Evolutionary conservation across 2,797 vertebrate genomes (phyloP).

Genomic region (Echiichthys vipera): DNA sequence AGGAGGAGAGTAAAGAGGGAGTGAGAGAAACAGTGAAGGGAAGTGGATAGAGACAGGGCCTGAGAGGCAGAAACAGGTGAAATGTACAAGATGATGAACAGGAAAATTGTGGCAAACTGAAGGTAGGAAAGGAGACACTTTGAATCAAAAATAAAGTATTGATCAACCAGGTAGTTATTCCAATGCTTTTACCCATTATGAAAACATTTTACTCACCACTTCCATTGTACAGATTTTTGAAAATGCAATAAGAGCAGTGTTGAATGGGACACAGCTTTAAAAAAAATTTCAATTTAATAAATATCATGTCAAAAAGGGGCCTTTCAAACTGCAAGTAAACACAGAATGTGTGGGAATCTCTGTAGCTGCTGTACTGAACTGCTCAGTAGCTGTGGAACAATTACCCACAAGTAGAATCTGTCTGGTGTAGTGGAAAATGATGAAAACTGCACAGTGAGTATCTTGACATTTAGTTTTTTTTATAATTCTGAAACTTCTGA

Average conservation of each 20-base stretch:
- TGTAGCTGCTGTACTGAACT: background rate
- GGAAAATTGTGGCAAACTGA: background rate
- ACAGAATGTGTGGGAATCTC: background rate
- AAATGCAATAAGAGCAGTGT: background rate
- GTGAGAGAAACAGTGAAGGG: background rate
- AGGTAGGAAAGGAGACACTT: background rate
- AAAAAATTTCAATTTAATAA: background rate
- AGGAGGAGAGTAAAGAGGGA: background rate
- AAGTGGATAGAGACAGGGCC: background rate
- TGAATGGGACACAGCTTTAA: background rate
- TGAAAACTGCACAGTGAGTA: background rate
- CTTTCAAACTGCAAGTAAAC: conserved; percentile 3
- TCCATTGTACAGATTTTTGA: background rate
- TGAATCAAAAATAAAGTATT: background rate
- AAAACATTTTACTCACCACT: background rate
- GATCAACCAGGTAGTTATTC: background rate
- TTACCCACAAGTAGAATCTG: background rate
- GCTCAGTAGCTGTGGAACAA: background rate
- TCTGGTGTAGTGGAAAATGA: background rate
- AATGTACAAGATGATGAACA: background rate
- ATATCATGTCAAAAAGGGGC: background rate
- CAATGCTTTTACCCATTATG: background rate
- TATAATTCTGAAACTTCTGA: background rate
- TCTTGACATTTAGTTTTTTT: background rate
- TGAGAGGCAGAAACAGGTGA: background rate